Conservation (phyloP, 2,113 vertebrate species). For the human (Homo sapiens) region DNA sequence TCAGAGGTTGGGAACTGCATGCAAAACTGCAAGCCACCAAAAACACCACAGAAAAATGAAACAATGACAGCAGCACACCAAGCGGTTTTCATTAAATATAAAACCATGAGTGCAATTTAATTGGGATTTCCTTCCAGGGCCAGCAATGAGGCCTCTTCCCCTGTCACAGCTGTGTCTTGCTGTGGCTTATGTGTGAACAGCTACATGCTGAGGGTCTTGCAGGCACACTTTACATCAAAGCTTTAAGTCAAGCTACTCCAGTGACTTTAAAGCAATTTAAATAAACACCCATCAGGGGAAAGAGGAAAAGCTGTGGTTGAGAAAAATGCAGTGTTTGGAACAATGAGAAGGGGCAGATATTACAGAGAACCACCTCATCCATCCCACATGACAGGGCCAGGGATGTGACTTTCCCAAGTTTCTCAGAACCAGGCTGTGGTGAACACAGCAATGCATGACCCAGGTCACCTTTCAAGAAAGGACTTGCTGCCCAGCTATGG, state of each 20-base stretch:
- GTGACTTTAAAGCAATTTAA: conserved; percentile 88
- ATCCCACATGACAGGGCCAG: background rate
- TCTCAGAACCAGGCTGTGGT: background rate
- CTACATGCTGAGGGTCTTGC: conserved; percentile 84
- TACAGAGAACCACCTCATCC: background rate
- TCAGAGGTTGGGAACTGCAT: background rate
- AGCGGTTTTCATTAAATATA: conserved; percentile 38
- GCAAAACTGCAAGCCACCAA: background rate
- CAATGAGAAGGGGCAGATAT: background rate
- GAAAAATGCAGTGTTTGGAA: conserved; percentile 36
- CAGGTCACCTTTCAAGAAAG: background rate
- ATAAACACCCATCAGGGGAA: conserved; percentile 80
- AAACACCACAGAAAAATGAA: background rate
- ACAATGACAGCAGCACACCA: background rate
- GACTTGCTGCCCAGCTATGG: background rate
- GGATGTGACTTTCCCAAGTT: background rate
- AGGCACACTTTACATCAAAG: conserved; percentile 88
- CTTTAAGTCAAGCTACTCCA: conserved; percentile 86
- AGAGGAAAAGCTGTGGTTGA: conserved; percentile 55
- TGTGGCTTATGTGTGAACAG: conserved; percentile 83
- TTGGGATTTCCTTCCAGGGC: conserved; percentile 56
- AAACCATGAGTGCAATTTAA: conserved; percentile 41
- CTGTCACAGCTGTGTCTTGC: conserved; percentile 67
- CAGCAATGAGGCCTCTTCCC: conserved; percentile 73
- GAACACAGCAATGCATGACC: background rate